Evolutionary conservation across 1,140 invertebrate genomes (phyloP), one percentile per base, ranked within the genome.

Genomic region (Nymphalis io): DNA sequence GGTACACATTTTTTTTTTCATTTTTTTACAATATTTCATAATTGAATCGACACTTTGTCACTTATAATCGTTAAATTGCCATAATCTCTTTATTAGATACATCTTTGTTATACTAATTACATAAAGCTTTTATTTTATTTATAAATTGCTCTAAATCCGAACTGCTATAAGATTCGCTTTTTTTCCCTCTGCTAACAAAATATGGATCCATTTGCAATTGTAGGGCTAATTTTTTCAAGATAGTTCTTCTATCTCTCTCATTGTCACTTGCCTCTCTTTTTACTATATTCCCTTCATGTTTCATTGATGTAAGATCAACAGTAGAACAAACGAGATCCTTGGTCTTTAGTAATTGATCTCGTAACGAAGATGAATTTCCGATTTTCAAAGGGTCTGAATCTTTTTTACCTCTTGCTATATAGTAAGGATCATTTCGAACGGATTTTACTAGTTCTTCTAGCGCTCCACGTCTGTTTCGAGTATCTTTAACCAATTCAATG

Each of bases 151-250:
- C 68, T n/a, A 89, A 71, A 62, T 76, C 75, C 20, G 79, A 70
- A 2, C 75, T 66, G 18, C 27, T 57, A 15, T 21, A 39, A 33
- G 27, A 33, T 1, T 53, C 27, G 15, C 62, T 71, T 73, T 91
- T 91, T 78, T 90, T 91, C 6, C 89, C 89, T 62, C 89, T 81
- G 53, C 88, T 91, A 12, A 89, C 88, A 71, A 83, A 89, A 74
- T 90, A 91, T 0, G 89, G 89, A 57, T 92, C 89, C 15, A 80
- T 87, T 73, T 90, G 87, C 38, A 92, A 57, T 65, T 91, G 86
- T 23, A 84, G 80, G 2, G 88, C 85, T 18, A 92, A 59, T 69
- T 89, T 90, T 58, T 92, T 88, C 13, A 92, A 69, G 71, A 83
- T 88, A 6, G 85, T 87, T 58, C 89, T 70, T 65, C 87, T 82